Conservation (phyloP, 2,888 invertebrate genomes). For the Monoplex corrugatus region DNA sequence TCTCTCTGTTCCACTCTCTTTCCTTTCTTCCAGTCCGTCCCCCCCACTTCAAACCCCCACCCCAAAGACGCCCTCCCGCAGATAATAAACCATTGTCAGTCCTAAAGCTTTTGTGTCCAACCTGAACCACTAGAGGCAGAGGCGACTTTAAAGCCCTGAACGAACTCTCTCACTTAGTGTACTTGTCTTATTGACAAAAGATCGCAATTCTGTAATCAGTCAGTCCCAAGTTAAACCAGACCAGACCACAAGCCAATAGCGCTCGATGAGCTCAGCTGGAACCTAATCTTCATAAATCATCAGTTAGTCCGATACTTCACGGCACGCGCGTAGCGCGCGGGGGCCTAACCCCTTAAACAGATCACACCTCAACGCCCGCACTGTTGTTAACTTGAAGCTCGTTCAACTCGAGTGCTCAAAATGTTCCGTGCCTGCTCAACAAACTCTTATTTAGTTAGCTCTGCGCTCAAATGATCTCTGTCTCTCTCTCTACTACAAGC, state of each 20-base stretch:
- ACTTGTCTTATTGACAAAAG: neutral
- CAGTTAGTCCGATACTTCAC: neutral
- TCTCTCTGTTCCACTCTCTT: no score
- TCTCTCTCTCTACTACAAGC: neutral
- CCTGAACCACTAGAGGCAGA: no score
- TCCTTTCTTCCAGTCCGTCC: neutral
- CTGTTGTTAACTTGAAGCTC: neutral
- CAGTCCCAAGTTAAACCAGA: no score
- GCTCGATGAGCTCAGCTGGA: neutral
- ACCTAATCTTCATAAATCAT: constrained; percentile 20
- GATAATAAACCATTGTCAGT: neutral
- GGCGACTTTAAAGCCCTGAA: no score
- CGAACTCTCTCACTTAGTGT: no score
- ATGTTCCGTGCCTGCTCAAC: neutral
- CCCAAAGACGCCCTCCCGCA: neutral
- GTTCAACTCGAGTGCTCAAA: neutral
- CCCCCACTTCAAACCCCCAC: neutral
- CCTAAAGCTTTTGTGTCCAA: constrained; percentile 7
- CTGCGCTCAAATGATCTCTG: neutral
- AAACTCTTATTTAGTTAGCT: neutral
- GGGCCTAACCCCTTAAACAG: neutral
- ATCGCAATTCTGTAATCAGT: neutral
- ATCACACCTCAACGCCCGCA: neutral
- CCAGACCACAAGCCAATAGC: no score
- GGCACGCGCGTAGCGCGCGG: neutral